These are phyloP conservation scores for Geococcyx californianus DNA, from an alignment of 2,113 vertebrate species.

Conservation along the genomic window DNA sequence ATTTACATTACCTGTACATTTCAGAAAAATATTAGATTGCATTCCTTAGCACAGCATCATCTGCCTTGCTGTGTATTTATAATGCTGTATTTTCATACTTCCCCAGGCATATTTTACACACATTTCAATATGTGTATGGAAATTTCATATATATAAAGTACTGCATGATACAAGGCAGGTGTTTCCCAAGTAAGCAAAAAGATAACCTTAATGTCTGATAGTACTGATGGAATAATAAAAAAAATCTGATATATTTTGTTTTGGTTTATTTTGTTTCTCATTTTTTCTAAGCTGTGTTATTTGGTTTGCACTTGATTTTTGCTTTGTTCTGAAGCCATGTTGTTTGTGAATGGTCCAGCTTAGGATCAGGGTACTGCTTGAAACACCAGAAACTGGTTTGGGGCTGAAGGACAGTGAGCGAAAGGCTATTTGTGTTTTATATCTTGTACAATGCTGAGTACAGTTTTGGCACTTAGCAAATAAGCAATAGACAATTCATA, in stretches of 20 bases:
- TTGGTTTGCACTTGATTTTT: conserved; percentile 29
- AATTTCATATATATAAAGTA: not conserved
- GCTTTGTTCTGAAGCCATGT: conserved; percentile 35
- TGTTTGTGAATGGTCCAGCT: not conserved
- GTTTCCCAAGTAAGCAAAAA: not conserved
- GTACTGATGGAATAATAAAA: not conserved
- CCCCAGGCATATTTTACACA: conserved; percentile 14
- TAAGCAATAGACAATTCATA: not conserved
- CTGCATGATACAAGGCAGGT: not conserved
- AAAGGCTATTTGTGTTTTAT: not conserved
- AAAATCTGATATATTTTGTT: not conserved
- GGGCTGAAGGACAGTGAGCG: not conserved
- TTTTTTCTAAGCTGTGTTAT: not conserved
- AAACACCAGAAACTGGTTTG: not conserved
- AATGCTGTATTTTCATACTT: conserved; percentile 27
- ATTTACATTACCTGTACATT: conserved; percentile 56
- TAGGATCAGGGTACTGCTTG: not conserved
- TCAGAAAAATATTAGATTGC: conserved; percentile 52
- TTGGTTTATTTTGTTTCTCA: not conserved
- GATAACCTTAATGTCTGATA: not conserved
- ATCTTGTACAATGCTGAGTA: not conserved
- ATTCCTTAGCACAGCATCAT: conserved; percentile 10
- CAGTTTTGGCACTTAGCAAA: not conserved
- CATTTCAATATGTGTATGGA: not conserved
- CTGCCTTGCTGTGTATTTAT: conserved; percentile 21